phyloP scores from a whole-genome alignment of 2,888 invertebrate species.

The Mythimna loreyi region DNA sequence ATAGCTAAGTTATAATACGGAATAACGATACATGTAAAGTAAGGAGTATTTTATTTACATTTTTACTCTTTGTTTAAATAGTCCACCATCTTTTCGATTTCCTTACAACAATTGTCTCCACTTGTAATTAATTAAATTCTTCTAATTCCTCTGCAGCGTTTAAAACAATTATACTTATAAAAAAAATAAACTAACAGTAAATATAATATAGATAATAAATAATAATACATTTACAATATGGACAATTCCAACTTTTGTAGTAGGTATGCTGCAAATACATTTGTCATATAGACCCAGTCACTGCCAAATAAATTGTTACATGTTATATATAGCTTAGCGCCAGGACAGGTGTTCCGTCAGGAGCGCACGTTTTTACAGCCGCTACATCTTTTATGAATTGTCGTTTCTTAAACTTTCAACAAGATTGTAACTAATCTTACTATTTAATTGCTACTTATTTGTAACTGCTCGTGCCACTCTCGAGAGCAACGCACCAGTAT shows the following conservation, averaged over 20 bases:
- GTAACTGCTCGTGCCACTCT: neutral
- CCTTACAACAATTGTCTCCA: neutral
- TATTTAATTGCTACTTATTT: slow-evolving; percentile 14
- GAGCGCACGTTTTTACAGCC: slow-evolving; percentile 12
- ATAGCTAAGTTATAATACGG: neutral
- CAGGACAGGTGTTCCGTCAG: slow-evolving; percentile 15
- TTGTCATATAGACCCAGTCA: slow-evolving; percentile 45
- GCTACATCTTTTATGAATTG: neutral
- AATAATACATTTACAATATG: slow-evolving; percentile 64
- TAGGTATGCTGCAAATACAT: slow-evolving; percentile 36
- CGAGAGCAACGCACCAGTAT: neutral
- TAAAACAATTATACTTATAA: slow-evolving; percentile 46
- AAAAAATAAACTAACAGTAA: slow-evolving; percentile 54
- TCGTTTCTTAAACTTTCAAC: no score
- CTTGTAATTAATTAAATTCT: slow-evolving; percentile 23
- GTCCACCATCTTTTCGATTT: slow-evolving; percentile 18
- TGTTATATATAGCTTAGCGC: slow-evolving; percentile 38
- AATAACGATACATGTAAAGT: slow-evolving; percentile 6
- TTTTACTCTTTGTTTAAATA: slow-evolving; percentile 19
- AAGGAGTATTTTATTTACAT: slow-evolving; percentile 32
- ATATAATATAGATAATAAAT: slow-evolving; percentile 50
- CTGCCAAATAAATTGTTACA: slow-evolving; percentile 35
- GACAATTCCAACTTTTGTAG: slow-evolving; percentile 44
- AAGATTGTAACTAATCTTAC: neutral
- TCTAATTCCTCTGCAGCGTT: slow-evolving; percentile 25